Evolutionary conservation across 2,797 vertebrate genomes (phyloP).

Genomic region (Manis pentadactyla): DNA sequence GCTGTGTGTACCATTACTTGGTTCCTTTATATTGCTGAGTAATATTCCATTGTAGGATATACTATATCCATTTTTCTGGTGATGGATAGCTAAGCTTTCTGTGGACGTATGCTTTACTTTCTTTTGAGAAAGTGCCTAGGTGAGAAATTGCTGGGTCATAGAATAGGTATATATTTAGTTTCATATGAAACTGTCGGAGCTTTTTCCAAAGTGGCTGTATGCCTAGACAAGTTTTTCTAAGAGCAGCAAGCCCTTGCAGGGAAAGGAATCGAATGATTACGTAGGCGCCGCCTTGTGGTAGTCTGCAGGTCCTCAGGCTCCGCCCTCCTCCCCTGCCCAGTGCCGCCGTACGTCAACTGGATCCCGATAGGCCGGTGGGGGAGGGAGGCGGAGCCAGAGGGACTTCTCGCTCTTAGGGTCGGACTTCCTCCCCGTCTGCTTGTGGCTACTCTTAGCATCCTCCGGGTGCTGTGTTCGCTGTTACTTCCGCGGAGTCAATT

Average conservation of each 20-base stretch:
- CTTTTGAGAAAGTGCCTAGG: not conserved
- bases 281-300: rapidly evolving
- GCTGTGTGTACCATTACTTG: not conserved
- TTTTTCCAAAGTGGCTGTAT: not conserved
- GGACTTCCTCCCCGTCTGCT: not conserved
- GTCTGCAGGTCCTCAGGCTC: not conserved
- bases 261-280: not conserved
- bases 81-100: not conserved
- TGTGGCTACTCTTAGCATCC: rapidly evolving
- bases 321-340: not conserved
- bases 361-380: not conserved
- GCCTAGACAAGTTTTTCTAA: not conserved
- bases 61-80: not conserved
- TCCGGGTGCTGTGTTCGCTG: rapidly evolving
- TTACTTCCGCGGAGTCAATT: not conserved
- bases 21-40: not conserved
- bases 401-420: rapidly evolving
- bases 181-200: not conserved
- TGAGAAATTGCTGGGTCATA: slow-evolving; percentile 10
- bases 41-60: not conserved
- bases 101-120: slow-evolving; percentile 24
- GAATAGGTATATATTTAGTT: slow-evolving; percentile 1
- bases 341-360: rapidly evolving
- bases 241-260: not conserved
- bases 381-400: slow-evolving; percentile 43